Percentiles rank a stretch among this genome's conserved stretches.
Evolutionary conservation across 2,888 invertebrate species (phyloP).

Genomic region (Acrobasis repandana): DNA sequence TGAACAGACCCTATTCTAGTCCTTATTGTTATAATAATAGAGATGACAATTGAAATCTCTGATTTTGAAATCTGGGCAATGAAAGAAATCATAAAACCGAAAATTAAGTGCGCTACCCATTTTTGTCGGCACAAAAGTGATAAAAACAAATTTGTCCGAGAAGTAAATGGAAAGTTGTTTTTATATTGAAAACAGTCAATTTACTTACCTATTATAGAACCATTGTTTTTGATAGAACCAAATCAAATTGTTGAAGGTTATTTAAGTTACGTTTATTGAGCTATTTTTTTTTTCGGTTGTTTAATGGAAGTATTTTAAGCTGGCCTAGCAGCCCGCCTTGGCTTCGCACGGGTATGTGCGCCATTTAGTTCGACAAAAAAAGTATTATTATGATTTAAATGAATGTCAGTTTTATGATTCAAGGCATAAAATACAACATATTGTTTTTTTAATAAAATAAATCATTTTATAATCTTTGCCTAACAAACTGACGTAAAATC

Average conservation of each 20-base stretch:
- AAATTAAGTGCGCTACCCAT: neutral
- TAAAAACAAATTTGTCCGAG: slow-evolving; percentile 4
- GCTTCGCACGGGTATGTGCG: no score
- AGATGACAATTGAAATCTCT: neutral
- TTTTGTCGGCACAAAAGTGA: neutral
- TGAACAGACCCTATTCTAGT: neutral
- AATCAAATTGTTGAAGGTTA: slow-evolving; percentile 17
- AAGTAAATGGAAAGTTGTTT: slow-evolving; percentile 1
- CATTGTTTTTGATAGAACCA: slow-evolving; percentile 7
- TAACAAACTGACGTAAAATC: no score
- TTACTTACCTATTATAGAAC: slow-evolving; percentile 1
- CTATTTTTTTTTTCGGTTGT: no score
- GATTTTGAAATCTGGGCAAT: neutral
- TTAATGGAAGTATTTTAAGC: no score
- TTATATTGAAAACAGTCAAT: slow-evolving; percentile 10
- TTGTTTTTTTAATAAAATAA: no score
- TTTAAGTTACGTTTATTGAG: slow-evolving; percentile 1
- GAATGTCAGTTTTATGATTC: no score
- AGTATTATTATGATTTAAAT: neutral
- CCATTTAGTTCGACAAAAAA: neutral
- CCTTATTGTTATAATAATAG: neutral
- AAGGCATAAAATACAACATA: no score
- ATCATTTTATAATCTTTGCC: no score
- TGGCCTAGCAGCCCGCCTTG: no score
- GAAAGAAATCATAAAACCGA: neutral